These are phyloP conservation scores for Clarias pachynema DNA, from an alignment of 2,797 vertebrate genomes.

Conservation along the genomic window DNA sequence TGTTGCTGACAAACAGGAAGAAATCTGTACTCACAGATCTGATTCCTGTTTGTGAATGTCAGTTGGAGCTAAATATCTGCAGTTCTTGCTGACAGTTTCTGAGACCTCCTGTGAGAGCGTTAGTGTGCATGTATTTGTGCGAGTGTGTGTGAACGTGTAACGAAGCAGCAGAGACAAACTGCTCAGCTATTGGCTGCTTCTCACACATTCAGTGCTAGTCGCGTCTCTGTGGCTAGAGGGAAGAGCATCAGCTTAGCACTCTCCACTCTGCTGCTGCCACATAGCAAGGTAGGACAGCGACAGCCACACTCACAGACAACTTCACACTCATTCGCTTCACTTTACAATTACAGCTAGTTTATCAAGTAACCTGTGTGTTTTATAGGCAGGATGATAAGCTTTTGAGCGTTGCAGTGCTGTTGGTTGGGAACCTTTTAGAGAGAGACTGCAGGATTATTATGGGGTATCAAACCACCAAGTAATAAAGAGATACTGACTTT, in stretches of 20 bases:
- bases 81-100: conserved; percentile 40
- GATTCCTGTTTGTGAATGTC: not conserved
- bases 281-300: conserved; percentile 54
- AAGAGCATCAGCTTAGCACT: conserved; percentile 57
- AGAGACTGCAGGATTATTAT: not conserved
- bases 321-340: conserved; percentile 18
- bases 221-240: conserved; percentile 62
- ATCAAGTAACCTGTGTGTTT: conserved; percentile 30
- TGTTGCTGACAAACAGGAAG: conserved; percentile 20
- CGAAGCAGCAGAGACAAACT: conserved; percentile 47
- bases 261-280: conserved; percentile 46
- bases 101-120: conserved; percentile 41
- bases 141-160: conserved; percentile 37
- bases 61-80: conserved; percentile 25
- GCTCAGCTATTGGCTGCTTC: conserved; percentile 72
- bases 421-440: not conserved
- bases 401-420: conserved; percentile 19
- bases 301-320: conserved; percentile 28
- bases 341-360: conserved; percentile 18
- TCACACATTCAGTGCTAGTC: conserved; percentile 60
- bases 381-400: conserved; percentile 27
- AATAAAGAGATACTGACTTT: conserved; percentile 11
- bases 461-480: not conserved
- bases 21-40: conserved; percentile 16
- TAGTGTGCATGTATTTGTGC: conserved; percentile 39